phyloP scores from a whole-genome alignment of 2,113 vertebrate species.

The Epinephelus fuscoguttatus region DNA sequence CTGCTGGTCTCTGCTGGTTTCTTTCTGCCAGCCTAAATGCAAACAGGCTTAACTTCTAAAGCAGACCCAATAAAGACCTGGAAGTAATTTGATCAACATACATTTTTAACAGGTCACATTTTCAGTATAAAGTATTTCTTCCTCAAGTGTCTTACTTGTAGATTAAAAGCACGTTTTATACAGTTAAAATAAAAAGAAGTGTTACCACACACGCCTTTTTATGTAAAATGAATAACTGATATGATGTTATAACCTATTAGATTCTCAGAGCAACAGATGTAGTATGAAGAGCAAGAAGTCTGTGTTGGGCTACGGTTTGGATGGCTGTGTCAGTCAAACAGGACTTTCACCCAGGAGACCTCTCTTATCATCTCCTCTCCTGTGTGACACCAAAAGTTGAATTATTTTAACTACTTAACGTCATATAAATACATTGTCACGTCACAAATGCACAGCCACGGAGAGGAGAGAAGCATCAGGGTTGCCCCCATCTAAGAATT shows the following conservation, averaged over 20 bases:
- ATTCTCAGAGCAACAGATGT: no score
- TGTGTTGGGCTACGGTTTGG: no score
- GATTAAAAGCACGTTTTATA: neutral
- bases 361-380: no score
- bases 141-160: neutral
- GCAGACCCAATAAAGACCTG: neutral
- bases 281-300: no score
- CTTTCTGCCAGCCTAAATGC: slow-evolving; percentile 20
- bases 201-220: neutral
- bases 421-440: no score
- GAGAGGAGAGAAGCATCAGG: no score
- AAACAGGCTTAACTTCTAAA: slow-evolving; percentile 29
- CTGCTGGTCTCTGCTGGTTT: neutral
- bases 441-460: no score
- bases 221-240: neutral
- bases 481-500: no score
- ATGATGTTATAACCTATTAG: neutral
- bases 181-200: neutral
- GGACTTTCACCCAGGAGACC: no score
- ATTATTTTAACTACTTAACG: no score
- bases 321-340: no score
- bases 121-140: neutral
- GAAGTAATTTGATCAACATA: slow-evolving; percentile 17
- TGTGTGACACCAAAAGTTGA: no score
- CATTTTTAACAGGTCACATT: neutral